Conservation (phyloP, 2,888 invertebrate genomes). For the Selenia dentaria region DNA sequence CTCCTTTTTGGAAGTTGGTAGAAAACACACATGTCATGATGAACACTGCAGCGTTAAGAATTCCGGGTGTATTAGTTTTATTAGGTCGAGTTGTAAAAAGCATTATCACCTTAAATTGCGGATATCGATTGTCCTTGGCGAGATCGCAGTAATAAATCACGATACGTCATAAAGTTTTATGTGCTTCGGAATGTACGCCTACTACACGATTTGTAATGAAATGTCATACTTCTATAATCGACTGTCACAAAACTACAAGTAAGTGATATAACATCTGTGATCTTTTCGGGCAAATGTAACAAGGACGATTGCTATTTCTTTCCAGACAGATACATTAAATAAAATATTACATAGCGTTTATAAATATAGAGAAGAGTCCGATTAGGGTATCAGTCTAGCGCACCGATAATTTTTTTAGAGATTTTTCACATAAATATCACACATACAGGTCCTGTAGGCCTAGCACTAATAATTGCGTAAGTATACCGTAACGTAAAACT, state of each 20-base stretch:
- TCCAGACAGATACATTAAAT: no score
- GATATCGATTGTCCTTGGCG: conserved; percentile 12
- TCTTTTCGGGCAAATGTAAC: conserved; percentile 1
- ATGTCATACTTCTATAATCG: conserved; percentile 1
- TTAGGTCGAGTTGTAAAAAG: conserved; percentile 17
- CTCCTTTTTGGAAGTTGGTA: no score
- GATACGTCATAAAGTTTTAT: conserved; percentile 13
- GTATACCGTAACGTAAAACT: no score
- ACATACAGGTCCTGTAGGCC: no score
- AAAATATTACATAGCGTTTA: no score
- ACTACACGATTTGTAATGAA: conserved; percentile 2
- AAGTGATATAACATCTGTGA: background rate
- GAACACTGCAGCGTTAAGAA: no score
- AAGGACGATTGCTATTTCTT: conserved; percentile 2
- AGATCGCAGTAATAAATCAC: conserved; percentile 9
- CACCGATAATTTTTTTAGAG: no score
- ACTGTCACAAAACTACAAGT: background rate
- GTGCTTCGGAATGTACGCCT: conserved; percentile 2
- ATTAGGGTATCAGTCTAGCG: no score
- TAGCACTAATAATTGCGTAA: no score
- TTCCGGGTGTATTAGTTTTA: conserved; percentile 22
- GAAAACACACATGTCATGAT: no score
- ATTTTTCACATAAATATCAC: no score
- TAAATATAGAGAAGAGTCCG: no score
- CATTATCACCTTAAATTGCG: conserved; percentile 22